Conservation (phyloP, 2,888 invertebrate species). For the Hydraecia micacea region DNA sequence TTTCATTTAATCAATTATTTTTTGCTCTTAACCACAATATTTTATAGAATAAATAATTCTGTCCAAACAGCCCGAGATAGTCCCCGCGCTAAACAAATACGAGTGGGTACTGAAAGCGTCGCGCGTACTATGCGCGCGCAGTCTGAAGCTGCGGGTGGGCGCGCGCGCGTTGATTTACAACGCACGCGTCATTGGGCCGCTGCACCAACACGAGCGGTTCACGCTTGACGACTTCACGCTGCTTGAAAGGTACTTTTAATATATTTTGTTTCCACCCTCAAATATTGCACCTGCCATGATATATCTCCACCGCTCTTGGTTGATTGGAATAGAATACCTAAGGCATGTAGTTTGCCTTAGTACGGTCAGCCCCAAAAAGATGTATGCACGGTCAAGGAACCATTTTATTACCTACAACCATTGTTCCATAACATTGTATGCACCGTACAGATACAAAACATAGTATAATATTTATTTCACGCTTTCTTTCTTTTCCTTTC, state of each 20-base stretch:
- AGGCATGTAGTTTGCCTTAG: neutral
- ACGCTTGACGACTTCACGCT: constrained; percentile 96
- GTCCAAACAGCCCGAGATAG: constrained; percentile 83
- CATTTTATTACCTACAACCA: neutral
- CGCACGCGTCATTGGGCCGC: constrained; percentile 96
- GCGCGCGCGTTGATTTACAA: constrained; percentile 95
- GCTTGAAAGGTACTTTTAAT: constrained; percentile 92
- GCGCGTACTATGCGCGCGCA: constrained; percentile 92
- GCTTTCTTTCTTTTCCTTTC: too few relatives aligned
- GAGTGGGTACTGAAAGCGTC: constrained; percentile 92
- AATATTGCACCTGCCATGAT: neutral
- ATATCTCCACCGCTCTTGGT: neutral
- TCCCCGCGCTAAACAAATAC: constrained; percentile 90
- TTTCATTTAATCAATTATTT: neutral
- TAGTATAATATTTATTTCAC: neutral
- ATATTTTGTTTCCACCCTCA: too few relatives aligned
- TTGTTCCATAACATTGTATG: neutral
- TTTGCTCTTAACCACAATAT: neutral
- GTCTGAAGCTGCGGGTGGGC: constrained; percentile 92
- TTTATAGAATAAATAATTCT: neutral
- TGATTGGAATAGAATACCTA: neutral
- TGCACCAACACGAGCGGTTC: constrained; percentile 93
- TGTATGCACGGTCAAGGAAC: neutral
- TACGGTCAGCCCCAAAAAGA: neutral
- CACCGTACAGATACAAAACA: neutral